phyloP scores from a whole-genome alignment of 1,140 invertebrate species.

The Melanaphis sacchari region DNA sequence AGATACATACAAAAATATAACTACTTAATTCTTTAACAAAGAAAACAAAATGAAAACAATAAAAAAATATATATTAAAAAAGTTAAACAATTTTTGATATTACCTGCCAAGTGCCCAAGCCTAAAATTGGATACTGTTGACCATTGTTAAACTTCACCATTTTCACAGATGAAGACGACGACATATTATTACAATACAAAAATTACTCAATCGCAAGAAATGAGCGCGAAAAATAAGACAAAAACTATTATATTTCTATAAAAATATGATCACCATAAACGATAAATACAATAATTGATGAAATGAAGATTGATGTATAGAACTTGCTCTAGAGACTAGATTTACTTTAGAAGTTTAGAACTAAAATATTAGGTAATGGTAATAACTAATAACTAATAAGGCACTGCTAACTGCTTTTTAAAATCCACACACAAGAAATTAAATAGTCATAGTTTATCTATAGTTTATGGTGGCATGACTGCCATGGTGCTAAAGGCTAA shows the following conservation, averaged over 20 bases:
- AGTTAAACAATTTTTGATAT: neutral
- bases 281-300: neutral
- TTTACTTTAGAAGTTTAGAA: too few species aligned
- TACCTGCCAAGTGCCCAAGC: slow-evolving; percentile 84
- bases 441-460: too few species aligned
- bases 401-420: too few species aligned
- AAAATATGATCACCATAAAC: neutral
- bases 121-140: slow-evolving; percentile 72
- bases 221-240: neutral
- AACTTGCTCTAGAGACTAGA: neutral
- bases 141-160: slow-evolving; percentile 69
- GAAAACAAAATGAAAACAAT: neutral
- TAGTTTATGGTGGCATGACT: too few species aligned
- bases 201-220: neutral
- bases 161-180: neutral
- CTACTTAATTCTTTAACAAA: neutral
- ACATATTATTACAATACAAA: slow-evolving; percentile 16
- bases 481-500: too few species aligned
- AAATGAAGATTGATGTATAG: neutral
- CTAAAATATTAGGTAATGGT: neutral
- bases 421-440: too few species aligned
- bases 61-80: neutral
- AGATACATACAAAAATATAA: neutral
- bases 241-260: neutral
- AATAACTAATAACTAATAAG: too few species aligned